Base-by-base conservation (phyloP, 2,113 vertebrate species). In the Puffinus mauretanicus region DNA sequence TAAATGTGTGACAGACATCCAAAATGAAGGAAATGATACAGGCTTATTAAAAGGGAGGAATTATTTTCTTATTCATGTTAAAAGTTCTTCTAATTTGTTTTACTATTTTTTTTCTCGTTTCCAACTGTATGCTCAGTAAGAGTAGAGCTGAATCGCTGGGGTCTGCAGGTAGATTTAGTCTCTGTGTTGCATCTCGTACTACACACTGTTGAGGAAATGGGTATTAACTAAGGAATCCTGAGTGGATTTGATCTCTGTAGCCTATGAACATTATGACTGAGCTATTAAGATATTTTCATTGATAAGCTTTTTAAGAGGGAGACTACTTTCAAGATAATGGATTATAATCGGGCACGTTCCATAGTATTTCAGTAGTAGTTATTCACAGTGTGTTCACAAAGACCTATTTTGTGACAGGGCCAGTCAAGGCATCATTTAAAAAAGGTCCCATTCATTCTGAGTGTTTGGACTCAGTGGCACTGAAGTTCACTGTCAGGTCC, bases 221-320 rank as follows among this genome's bases (percentile, higher is more conserved):
- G 5, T 78, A 13, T 88, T 57, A 88, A 54, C 61, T 22, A 55
- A 57, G 82, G 66, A 81, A 32, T 78, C 75, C 51, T 70, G 36
- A 26, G 29, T 88, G 52, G 42, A 71, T 95, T 96, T 86, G 82
- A 88, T 93, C 62, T 93, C 26, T 55, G 19, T 90, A 64, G 51
- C 55, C 51, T 83, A 14, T 69, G 78, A 85, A 47, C 91, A 61
- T 91, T 80, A 42, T 55, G 44, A 61, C 66, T 77, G 57, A 87
- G 52, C 38, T 77, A 55, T 85, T 79, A 69, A 90, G 64, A 54
- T 93, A 49, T 42, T 93, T 84, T 78, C 86, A 88, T 96, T 90
- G 64, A 52, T 94, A 89, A 93, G 46, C 44, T 93, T 91, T 96
- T 86, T 77, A 83, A 77, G 24, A 92, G n/a, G 5, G 29, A 88